Evolutionary conservation across 1,140 invertebrate species (phyloP).

Genomic region (Macrobrachium nipponense): DNA sequence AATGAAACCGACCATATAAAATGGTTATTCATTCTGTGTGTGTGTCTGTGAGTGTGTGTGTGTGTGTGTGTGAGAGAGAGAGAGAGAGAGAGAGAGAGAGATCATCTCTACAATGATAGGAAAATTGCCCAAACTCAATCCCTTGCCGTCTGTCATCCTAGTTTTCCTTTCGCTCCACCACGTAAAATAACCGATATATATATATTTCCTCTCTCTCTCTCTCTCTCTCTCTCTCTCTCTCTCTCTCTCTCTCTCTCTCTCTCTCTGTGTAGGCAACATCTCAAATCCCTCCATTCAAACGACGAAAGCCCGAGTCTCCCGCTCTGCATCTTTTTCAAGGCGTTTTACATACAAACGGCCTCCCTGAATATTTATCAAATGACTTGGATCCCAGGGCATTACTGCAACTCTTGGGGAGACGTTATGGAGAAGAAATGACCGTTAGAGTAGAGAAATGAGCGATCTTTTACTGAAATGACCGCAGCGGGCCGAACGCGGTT

Average conservation of each 20-base stretch:
- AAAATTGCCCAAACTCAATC: background rate
- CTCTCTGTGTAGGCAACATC: constrained; percentile 5
- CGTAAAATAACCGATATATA: background rate
- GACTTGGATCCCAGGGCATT: constrained; percentile 40
- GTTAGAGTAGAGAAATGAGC: constrained; percentile 37
- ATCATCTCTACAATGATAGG: too few species aligned
- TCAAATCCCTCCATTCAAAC: constrained; percentile 31
- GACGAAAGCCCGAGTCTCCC: background rate
- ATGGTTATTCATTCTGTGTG: background rate
- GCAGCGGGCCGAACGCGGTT: constrained; percentile 14
- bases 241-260: constrained; percentile 1
- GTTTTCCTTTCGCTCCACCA: background rate
- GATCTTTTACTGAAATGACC: constrained; percentile 47
- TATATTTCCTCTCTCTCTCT: background rate
- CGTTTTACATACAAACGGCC: constrained; percentile 39
- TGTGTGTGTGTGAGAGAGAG: too few species aligned
- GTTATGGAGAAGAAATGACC: constrained; percentile 40
- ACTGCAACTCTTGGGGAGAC: constrained; percentile 18
- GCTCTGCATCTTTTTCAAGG: constrained; percentile 18
- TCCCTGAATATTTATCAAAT: constrained; percentile 42
- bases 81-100: too few species aligned
- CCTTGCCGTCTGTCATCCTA: background rate
- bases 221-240: constrained; percentile 18
- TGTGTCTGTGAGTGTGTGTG: too few species aligned
- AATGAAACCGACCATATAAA: background rate